phyloP scores from a whole-genome alignment of 2,113 vertebrate species.

The Vulpes ferrilata region DNA sequence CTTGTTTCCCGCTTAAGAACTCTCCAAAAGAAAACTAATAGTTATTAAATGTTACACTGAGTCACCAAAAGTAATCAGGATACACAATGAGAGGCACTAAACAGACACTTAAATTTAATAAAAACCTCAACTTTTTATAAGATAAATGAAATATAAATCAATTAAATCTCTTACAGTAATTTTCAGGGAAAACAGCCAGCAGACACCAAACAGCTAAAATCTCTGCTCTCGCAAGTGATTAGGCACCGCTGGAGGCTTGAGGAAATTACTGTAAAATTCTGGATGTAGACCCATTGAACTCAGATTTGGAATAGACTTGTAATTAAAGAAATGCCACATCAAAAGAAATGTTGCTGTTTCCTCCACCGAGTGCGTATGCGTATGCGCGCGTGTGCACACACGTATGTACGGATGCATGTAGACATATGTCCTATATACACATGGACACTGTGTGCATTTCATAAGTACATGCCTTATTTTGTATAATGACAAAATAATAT shows the following conservation, averaged over 20 bases:
- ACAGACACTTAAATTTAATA: slow-evolving; percentile 89
- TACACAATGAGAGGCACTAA: slow-evolving; percentile 88
- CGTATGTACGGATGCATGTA: background rate
- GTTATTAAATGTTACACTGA: slow-evolving; percentile 90
- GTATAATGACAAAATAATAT: background rate
- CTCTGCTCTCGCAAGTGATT: slow-evolving; percentile 64
- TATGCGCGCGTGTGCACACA: rapidly evolving
- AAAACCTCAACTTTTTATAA: slow-evolving; percentile 84
- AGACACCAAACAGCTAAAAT: slow-evolving; percentile 79
- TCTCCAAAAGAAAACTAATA: slow-evolving; percentile 91
- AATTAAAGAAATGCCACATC: slow-evolving; percentile 24
- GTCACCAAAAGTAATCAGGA: slow-evolving; percentile 88
- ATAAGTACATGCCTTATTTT: background rate
- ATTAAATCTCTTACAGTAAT: slow-evolving; percentile 82
- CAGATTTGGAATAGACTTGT: background rate
- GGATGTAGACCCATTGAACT: slow-evolving; percentile 24
- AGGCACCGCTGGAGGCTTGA: slow-evolving; percentile 65
- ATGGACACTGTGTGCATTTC: background rate
- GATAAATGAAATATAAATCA: slow-evolving; percentile 87
- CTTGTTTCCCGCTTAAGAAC: slow-evolving; percentile 89
- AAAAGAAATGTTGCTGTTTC: background rate
- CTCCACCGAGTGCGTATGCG: background rate
- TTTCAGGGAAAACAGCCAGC: slow-evolving; percentile 82
- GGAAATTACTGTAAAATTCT: slow-evolving; percentile 67
- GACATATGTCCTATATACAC: background rate